Base-by-base conservation (phyloP, 2,797 vertebrate genomes). In the Acanthis flammea region DNA sequence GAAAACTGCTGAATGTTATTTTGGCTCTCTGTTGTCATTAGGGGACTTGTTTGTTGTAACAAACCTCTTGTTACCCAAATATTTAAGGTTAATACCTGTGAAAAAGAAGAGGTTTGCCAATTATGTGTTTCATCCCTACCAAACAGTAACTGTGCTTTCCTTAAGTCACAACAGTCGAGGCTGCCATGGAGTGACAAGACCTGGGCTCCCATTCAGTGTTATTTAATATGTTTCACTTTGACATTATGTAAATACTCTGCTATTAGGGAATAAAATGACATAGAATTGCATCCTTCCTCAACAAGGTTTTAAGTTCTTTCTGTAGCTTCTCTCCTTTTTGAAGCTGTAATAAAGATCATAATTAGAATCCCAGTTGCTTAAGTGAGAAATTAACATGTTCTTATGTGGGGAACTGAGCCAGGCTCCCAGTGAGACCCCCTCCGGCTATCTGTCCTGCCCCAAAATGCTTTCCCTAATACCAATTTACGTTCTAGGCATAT, bases 281-380 rank as follows among this genome's bases (percentile, higher is more conserved):
- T 92, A 65, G 96, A 96, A 93, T 94, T 91, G 94, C 91, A 92
- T 94, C 91, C 62, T 77, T 89, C 88, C 47, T 91, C 89, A 83
- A 72, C 66, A 41, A 94, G 82, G 53, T 90, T 94, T 93, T 80
- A 93, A 68, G 54, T 89, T 92, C 75, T 92, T 93, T 91, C 92
- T 74, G 84, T 85, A 83, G 94, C 75, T 92, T 94, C 92, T 91
- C 48, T 92, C 62, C 50, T 58, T 91, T 96, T 58, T 86, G 91
- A 95, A 94, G 87, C 87, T 65, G 79, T 92, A 96, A 92, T 95
- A 89, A 94, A 91, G 82, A 81, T 94, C 54, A 48, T 94, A 92
- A 96, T 96, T 96, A 96, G 87, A 92, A 86, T 95, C 86, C 94
- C 61, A 80, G 86, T 95, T 89, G 86, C 92, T 91, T 96, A 95